Base-by-base conservation (phyloP, 92 coral and sea anemone genomes). In the Pocillopora meandrina region DNA sequence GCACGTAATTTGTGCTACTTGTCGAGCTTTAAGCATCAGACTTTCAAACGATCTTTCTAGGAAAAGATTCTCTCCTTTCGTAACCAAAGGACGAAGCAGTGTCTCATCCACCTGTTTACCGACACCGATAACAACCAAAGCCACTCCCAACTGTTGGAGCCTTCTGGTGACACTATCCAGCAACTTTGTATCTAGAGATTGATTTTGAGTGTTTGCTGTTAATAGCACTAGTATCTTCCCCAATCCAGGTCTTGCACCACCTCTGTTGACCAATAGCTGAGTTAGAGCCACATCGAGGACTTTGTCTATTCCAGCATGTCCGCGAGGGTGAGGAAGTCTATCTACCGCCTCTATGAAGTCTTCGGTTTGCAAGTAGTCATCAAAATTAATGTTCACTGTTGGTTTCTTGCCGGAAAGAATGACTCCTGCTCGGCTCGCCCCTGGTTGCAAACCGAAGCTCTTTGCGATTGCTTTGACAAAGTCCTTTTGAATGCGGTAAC, bases 91-190 rank as follows among this genome's bases (percentile, higher is more conserved):
- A 80, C 86, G 82, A 34, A 92, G 89, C 68, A 87, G 93, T 19
- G 76, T 68, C 19, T 76, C 87, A 73, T 96, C 95, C 42, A 85
- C 87, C 33, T 89, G 76, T n/a, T 86, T 80, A 49, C 98, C 98
- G 52, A 96, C 89, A 55, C 92, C 98, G 42, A 96, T 85, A 13
- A 89, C 97, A 26, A 92, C 74, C 19, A 95, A 85, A 33, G 84
- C 78, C 66, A 96, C 95, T 52, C 94, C 90, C 62, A 87, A 72
- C 15, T 85, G 89, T 21, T 86, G 89, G 31, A 96, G 80, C 47
- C 92, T 88, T 74, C 84, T 77, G 33, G 89, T 89, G 5, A 93
- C 92, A 19, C 76, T 83, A 47, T 72, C 85, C 14, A 92, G 87
- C 34, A 90, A 79, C 11, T 71, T 65, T 63, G 35, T 76, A 21